phyloP scores from a whole-genome alignment of 2,888 invertebrate species.

The Clostera curtula region DNA sequence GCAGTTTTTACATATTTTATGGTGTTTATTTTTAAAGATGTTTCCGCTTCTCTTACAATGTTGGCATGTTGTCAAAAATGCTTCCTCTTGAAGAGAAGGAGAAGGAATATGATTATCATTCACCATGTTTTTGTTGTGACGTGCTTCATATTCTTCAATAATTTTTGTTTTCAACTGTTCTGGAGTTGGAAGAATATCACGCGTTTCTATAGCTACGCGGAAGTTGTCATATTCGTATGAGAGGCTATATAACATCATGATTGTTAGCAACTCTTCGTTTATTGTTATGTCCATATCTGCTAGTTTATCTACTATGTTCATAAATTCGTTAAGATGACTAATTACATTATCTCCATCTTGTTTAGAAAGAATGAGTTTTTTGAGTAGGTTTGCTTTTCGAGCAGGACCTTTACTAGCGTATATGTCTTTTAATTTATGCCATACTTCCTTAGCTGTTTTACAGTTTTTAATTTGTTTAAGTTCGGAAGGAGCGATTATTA shows the following conservation, averaged over 20 bases:
- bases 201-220: background rate
- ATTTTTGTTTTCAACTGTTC: background rate
- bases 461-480: background rate
- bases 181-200: background rate
- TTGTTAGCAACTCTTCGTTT: background rate
- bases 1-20: too few species aligned
- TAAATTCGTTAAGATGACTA: background rate
- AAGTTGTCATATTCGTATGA: background rate
- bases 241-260: background rate
- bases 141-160: background rate
- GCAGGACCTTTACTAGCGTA: background rate
- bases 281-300: background rate
- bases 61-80: too few species aligned
- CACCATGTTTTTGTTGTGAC: background rate
- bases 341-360: background rate
- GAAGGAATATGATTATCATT: too few species aligned
- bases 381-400: background rate
- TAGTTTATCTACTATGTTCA: background rate
- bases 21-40: too few species aligned
- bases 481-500: background rate
- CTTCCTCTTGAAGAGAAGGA: too few species aligned
- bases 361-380: background rate
- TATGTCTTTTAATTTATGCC: background rate
- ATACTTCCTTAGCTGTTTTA: background rate
- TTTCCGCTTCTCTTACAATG: too few species aligned